phyloP scores from a whole-genome alignment of 1,140 invertebrate species.

The Thalassaphorura encarpata region DNA sequence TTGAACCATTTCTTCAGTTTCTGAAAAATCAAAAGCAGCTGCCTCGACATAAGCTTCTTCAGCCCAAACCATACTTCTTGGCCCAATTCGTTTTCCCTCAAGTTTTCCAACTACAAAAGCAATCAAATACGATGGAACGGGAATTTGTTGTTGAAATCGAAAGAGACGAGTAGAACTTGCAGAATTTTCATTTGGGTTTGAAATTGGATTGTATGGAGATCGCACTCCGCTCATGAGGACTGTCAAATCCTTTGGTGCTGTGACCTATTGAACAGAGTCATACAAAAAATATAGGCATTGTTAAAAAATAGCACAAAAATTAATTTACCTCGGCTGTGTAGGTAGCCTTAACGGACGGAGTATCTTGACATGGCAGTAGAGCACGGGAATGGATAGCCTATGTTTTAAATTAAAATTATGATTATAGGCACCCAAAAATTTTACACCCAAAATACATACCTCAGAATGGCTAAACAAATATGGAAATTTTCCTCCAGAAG shows the following conservation, averaged over 20 bases:
- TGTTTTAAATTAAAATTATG: not conserved
- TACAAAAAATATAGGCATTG: no score
- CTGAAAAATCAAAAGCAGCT: constrained; percentile 75
- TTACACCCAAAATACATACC: constrained; percentile 41
- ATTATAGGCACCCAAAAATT: no score
- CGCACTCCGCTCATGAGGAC: constrained; percentile 83
- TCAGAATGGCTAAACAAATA: constrained; percentile 90
- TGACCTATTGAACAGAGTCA: constrained; percentile 48
- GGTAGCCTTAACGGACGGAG: constrained; percentile 77
- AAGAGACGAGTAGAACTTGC: constrained; percentile 37
- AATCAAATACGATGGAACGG: constrained; percentile 65
- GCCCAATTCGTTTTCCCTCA: constrained; percentile 63
- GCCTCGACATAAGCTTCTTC: constrained; percentile 75
- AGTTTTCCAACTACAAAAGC: constrained; percentile 79
- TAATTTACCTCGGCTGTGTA: constrained; percentile 68
- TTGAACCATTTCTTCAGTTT: constrained; percentile 73
- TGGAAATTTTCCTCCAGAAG: constrained; percentile 72
- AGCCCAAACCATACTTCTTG: constrained; percentile 74
- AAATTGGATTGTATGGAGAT: no score
- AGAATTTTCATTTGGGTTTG: not conserved
- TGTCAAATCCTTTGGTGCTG: constrained; percentile 61
- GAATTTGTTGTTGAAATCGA: constrained; percentile 63
- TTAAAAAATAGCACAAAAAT: no score
- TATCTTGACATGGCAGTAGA: constrained; percentile 87
- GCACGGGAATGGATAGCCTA: constrained; percentile 81